Evolutionary conservation across 2,888 invertebrate genomes (phyloP).

Genomic region (Leptodirus hochenwartii): DNA sequence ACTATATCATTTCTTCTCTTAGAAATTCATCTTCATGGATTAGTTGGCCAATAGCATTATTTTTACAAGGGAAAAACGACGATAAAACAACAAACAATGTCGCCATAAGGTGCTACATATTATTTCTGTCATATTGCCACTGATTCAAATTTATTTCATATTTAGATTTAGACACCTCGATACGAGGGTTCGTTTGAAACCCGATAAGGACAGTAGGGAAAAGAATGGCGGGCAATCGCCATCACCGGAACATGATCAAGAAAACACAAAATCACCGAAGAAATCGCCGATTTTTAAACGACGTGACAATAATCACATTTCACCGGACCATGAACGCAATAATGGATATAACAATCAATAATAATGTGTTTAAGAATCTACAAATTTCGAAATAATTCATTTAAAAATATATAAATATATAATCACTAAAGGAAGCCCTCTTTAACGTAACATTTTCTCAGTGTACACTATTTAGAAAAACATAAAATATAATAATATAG

Average conservation of each 20-base stretch:
- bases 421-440: no score
- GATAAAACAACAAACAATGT: conserved; percentile 46
- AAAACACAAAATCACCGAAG: conserved; percentile 28
- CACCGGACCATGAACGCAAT: no score
- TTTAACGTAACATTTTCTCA: no score
- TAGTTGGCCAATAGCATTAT: conserved; percentile 79
- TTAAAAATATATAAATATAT: no score
- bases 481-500: no score
- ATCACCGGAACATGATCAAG: conserved; percentile 40
- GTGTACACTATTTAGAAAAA: no score
- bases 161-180: conserved; percentile 70
- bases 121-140: background rate
- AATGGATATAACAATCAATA: no score
- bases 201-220: conserved; percentile 27
- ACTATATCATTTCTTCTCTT: conserved; percentile 14
- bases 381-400: no score
- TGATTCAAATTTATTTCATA: conserved; percentile 9
- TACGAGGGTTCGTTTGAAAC: conserved; percentile 63
- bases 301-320: no score
- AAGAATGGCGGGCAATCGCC: conserved; percentile 49
- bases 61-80: conserved; percentile 64
- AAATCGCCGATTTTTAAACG: conserved; percentile 27
- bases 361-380: no score
- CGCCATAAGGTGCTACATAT: conserved; percentile 46
- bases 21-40: conserved; percentile 60